Conservation (phyloP, 2,888 invertebrate species). For the Idaea aversata region DNA sequence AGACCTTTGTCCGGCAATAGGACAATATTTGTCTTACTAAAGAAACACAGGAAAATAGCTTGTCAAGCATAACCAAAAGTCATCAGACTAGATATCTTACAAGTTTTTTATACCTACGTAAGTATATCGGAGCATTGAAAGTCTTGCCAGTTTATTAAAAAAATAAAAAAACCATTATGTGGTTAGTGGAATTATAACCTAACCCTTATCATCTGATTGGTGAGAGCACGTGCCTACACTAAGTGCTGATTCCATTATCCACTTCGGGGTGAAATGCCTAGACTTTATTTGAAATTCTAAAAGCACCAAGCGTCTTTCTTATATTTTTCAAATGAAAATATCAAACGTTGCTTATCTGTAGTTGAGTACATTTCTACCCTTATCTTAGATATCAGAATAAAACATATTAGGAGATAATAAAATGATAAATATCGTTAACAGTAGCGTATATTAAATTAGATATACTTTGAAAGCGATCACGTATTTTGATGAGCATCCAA, state of each 20-base stretch:
- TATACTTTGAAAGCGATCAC: neutral
- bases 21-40: no score
- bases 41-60: no score
- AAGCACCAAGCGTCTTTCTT: neutral
- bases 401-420: neutral
- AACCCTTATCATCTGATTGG: constrained; percentile 26
- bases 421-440: neutral
- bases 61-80: no score
- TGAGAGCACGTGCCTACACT: constrained; percentile 21
- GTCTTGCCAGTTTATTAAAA: no score
- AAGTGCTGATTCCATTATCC: constrained; percentile 20
- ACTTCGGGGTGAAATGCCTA: constrained; percentile 12
- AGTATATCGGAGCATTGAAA: no score
- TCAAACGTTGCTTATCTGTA: neutral
- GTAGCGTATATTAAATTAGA: neutral
- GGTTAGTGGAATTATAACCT: neutral
- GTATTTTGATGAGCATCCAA: neutral
- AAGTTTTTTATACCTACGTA: no score
- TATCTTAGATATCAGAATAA: neutral
- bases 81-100: no score
- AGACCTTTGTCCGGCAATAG: no score
- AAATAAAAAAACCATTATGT: neutral
- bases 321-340: neutral
- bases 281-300: constrained; percentile 23
- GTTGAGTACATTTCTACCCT: no score